Evolutionary conservation across 2,113 vertebrate species (phyloP).

Genomic region (Bufo bufo): DNA sequence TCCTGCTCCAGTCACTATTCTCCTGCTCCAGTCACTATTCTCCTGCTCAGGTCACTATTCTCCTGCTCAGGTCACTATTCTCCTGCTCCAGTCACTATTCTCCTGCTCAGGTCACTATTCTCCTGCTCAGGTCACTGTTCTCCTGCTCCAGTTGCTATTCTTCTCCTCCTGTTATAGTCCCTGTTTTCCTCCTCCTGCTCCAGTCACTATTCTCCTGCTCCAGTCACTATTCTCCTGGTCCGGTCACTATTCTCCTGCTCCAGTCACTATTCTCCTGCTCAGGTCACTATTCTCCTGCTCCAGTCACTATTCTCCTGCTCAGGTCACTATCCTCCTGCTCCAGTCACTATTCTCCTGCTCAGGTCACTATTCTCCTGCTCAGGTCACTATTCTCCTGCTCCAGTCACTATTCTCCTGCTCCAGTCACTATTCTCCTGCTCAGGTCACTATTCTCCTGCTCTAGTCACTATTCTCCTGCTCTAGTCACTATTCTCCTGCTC

Average conservation of each 20-base stretch:
- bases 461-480: fast-evolving
- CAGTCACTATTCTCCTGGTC: not conserved
- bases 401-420: too few species aligned
- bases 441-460: not conserved
- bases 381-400: not conserved
- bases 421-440: not conserved
- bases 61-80: not conserved
- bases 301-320: not conserved
- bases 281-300: not conserved
- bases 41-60: too few species aligned
- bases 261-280: not conserved
- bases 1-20: not conserved
- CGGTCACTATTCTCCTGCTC: not conserved
- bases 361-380: not conserved
- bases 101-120: not conserved
- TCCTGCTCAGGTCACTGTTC: not conserved
- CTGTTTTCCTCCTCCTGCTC: not conserved
- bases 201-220: not conserved
- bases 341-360: not conserved
- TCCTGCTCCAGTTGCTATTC: not conserved
- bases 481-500: not conserved
- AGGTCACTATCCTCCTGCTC: not conserved
- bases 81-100: too few species aligned
- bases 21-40: not conserved
- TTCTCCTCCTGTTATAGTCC: not conserved